Evolutionary conservation across 2,797 vertebrate species (phyloP), one percentile per base, ranked within the genome.

Genomic region (Champsocephalus esox): DNA sequence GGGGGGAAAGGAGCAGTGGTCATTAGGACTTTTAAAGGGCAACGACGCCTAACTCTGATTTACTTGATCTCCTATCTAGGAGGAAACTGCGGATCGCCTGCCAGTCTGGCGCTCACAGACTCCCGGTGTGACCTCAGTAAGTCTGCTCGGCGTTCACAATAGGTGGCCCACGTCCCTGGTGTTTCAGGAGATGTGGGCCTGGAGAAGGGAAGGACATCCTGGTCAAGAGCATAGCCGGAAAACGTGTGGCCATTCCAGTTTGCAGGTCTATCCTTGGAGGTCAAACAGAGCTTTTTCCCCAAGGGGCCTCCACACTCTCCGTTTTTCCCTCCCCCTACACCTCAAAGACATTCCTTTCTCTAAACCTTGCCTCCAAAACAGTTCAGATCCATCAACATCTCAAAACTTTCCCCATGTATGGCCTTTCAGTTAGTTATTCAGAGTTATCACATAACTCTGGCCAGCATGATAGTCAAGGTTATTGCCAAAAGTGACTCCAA

Each of bases 41-140:
- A 92, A 92, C 80, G 54, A 88, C 89, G 92, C 86, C 91, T 93
- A 92, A 94, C 91, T 92, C 88, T 92, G 93, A 95, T 94, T 94
- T 94, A 95, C 93, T 93, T 93, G 93, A 95, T 95, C 93, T 95
- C 90, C 89, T 93, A 95, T 96, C 94, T 94, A 74, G 89, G 92
- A 95, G 95, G 94, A 95, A 95, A 92, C 93, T 61, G 60, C 64
- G 87, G 67, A 95, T 94, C 93, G 95, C 94, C 95, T 95, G 94
- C 95, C 95, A 95, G 95, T 95, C 95, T 95, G 95, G 94, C 93
- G 93, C 94, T 93, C 66, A 58, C 84, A 85, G 85, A 64, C 92
- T 94, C 90, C 88, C 83, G 66, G 85, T 83, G 92, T 95, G 94
- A 95, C 93, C 94, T 94, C 92, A 94, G 85, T 82, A 81, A 87